Evolutionary conservation across 2,888 invertebrate species (phyloP), one percentile per base, ranked within the genome.

Genomic region (Tenthredo scrophulariae): DNA sequence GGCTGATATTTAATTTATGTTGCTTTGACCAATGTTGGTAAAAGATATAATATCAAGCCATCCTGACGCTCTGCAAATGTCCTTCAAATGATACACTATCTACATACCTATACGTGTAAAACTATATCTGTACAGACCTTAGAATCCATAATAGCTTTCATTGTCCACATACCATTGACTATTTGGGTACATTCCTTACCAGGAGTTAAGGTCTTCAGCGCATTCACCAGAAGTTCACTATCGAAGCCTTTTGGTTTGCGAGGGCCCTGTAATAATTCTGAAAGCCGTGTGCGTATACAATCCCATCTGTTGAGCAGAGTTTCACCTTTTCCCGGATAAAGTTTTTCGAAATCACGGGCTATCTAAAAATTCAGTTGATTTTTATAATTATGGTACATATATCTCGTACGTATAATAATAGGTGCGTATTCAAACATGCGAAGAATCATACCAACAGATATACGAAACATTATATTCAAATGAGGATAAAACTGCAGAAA

Each of bases 1-100:
- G 74, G 74, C 43, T 74, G 46, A 15, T 74, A 74, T 13, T 74
- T 74, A 0, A 74, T 43, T 43, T 74, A 46, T 13, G 46, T 74
- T 0, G 43, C 40, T 74, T 43, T 46, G 3, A 74, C 74, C 13
- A 74, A 46, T 74, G 46, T 46, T 46, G 46, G 74, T 18, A 74
- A 3, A 1, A 46, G 74, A 22, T 13, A 74, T n/a, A 74, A 18
- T 74, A 74, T 26, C 22, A 46, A 5, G 3, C 22, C 74, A 74
- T 74, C 46, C 26, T 74, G 22, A 10, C 13, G 2, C 18, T 74
- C 46, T 22, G 74, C 74, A 72, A 40, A 40, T 40, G 10, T 40
- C 10, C 9, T 10, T 40, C 9, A 10, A 40, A 40, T 40, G 10
- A 40, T 40, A 40, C 40, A 10, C 40, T 40, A 40, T 40, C 9